These are phyloP conservation scores for Arrhamphus sclerolepis DNA, from an alignment of 2,797 vertebrate species.

Conservation along the genomic window DNA sequence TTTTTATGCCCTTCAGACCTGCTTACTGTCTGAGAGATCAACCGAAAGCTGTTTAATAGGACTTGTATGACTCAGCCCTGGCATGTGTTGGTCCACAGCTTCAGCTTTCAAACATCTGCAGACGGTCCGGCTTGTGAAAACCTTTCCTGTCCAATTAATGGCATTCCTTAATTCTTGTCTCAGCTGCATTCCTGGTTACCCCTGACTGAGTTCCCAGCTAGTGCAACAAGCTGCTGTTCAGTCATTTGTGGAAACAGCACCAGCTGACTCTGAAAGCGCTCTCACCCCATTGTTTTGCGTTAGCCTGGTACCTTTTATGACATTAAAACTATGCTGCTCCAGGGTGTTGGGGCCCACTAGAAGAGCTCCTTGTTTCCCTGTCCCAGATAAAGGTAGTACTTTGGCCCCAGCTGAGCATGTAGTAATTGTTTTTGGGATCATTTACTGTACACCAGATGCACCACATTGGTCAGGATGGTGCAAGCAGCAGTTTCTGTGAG, in stretches of 20 bases:
- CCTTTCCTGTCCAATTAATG: slow-evolving; percentile 56
- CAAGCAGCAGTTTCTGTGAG: slow-evolving; percentile 37
- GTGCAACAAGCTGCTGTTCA: slow-evolving; percentile 49
- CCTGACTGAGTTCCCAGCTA: slow-evolving; percentile 65
- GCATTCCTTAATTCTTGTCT: slow-evolving; percentile 74
- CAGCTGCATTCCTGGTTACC: slow-evolving; percentile 73
- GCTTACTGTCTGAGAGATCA: slow-evolving; percentile 52
- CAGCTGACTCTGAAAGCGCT: slow-evolving; percentile 48
- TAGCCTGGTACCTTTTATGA: slow-evolving; percentile 59
- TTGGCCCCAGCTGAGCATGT: slow-evolving; percentile 40
- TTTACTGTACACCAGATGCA: slow-evolving; percentile 49
- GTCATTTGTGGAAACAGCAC: slow-evolving; percentile 52
- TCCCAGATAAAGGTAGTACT: slow-evolving; percentile 42
- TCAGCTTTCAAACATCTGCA: slow-evolving; percentile 67
- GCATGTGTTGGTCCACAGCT: slow-evolving; percentile 34
- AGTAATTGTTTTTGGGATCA: slow-evolving; percentile 63
- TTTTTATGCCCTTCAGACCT: slow-evolving; percentile 51
- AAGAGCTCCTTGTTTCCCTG: slow-evolving; percentile 61
- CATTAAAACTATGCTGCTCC: slow-evolving; percentile 56
- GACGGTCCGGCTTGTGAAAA: slow-evolving; percentile 53
- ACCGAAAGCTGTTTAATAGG: slow-evolving; percentile 46
- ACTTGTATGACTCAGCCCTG: slow-evolving; percentile 43
- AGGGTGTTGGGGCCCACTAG: slow-evolving; percentile 41
- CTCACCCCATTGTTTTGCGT: slow-evolving; percentile 57
- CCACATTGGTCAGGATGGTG: slow-evolving; percentile 35